Percentiles rank a stretch among this genome's conserved stretches.
Evolutionary conservation across 2,888 invertebrate species (phyloP).

Genomic region (Pandemis cinnamomeana): DNA sequence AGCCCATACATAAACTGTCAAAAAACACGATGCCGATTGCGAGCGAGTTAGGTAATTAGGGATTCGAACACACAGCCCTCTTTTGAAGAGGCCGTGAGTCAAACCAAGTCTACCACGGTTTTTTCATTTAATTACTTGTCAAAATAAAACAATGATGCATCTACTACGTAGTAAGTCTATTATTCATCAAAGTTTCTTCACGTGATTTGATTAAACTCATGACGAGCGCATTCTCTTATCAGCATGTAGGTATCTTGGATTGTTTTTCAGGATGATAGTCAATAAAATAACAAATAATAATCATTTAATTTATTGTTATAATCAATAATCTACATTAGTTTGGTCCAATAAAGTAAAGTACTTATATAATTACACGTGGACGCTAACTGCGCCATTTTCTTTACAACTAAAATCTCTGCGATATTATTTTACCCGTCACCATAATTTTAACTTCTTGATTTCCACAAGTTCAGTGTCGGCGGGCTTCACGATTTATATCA

Average conservation of each 20-base stretch:
- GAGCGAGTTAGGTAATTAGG: too few species aligned
- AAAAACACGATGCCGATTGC: too few species aligned
- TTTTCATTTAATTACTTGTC: too few species aligned
- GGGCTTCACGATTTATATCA: constrained; percentile 60
- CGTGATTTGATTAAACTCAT: not conserved
- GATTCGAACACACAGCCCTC: too few species aligned
- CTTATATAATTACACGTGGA: constrained; percentile 51
- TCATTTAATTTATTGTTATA: constrained; percentile 67
- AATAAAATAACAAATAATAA: constrained; percentile 55
- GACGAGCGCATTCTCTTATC: not conserved
- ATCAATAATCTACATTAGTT: constrained; percentile 75
- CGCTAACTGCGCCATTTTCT: constrained; percentile 72
- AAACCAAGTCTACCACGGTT: too few species aligned
- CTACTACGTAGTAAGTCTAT: too few species aligned
- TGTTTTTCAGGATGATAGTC: constrained; percentile 28
- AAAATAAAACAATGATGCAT: too few species aligned
- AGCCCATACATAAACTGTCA: too few species aligned
- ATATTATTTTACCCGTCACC: constrained; percentile 67
- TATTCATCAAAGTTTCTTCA: not conserved
- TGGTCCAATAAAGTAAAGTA: constrained; percentile 69
- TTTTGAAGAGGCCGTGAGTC: too few species aligned
- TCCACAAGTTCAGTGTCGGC: constrained; percentile 59
- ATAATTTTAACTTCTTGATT: constrained; percentile 50
- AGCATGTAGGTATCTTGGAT: not conserved
- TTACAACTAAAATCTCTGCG: constrained; percentile 48